Base-by-base conservation (phyloP, 37 sponge, comb jelly and placozoan species). In the Theonella swinhoei region DNA sequence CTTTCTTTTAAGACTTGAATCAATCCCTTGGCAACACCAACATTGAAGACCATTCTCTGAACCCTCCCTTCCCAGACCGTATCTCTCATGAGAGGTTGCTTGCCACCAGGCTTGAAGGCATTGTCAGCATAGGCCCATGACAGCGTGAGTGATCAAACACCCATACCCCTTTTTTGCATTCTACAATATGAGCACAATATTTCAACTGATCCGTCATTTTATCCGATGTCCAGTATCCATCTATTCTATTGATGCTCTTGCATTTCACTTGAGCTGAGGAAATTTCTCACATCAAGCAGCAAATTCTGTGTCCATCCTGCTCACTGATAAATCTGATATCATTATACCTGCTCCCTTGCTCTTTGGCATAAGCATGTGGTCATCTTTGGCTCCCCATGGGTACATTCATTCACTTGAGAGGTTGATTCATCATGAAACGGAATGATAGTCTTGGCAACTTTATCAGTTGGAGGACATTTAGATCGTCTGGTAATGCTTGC, bases 171-270 rank as follows among this genome's bases (percentile, higher is more conserved):
- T 54, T n/a, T 28, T 75, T 69, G 1, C 8, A 9, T 29, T 85
- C 74, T 20, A 62, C 87, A 38, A 87, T 71, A n/a, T 34, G 26
- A 1, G 71, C 81, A 72, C 81, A 60, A 24, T 72, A 30, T 71
- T 87, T 35, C 23, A 87, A 36, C 61, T 87, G 80, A 4, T 59
- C 37, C 39, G 78, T 42, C 37, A 85, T 68, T n/a, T 68, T 43
- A 11, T 77, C 86, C 39, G 70, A 68, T 26, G 58, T 75, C 85
- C 85, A 84, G 40, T 84, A 84, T 2, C 85, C 85, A 31, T 83
- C 84, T 70, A 72, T 28, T 85, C 86, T 26, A 85, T 14, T 3
- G 42, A 58, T 3, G 31, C 72, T 29, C 72, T 9, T 3, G 79
- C 75, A 81, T 25, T 8, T 47, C 17, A 11, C 9, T 58, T 54